Percentiles rank a stretch among this genome's conserved stretches.
phyloP scores from a whole-genome alignment of 2,797 vertebrate genomes.

The Forpus xanthops region DNA sequence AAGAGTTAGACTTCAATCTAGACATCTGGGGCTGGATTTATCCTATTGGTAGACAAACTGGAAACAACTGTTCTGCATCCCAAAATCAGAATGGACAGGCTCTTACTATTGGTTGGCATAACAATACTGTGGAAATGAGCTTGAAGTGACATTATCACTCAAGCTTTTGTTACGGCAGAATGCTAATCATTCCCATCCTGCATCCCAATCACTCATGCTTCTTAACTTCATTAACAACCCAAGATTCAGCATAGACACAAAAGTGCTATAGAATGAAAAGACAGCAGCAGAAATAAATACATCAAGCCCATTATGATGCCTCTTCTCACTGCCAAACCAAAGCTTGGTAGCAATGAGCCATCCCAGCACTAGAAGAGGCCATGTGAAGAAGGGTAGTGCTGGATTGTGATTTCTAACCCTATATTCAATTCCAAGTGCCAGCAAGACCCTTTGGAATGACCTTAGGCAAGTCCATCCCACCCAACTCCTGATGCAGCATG shows the following conservation, averaged over 20 bases:
- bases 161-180: constrained; percentile 46
- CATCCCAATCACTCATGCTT: constrained; percentile 31
- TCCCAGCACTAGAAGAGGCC: neutral
- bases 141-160: constrained; percentile 19
- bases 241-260: neutral
- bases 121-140: constrained; percentile 54
- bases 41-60: neutral
- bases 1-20: constrained; percentile 8
- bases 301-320: neutral
- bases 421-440: neutral
- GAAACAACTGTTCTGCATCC: neutral
- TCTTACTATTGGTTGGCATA: neutral
- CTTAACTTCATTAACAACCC: constrained; percentile 29
- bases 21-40: neutral
- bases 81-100: neutral
- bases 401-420: neutral
- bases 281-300: neutral
- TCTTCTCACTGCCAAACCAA: neutral
- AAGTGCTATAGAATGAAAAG: neutral
- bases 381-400: neutral
- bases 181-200: neutral
- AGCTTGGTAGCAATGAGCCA: neutral
- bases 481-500: neutral
- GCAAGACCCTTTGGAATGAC: neutral
- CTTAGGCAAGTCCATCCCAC: neutral